A percentile compares a stretch with the other conserved stretches of the same genome.
phyloP scores from a whole-genome alignment of 2,888 invertebrate species.

The Timema cristinae region DNA sequence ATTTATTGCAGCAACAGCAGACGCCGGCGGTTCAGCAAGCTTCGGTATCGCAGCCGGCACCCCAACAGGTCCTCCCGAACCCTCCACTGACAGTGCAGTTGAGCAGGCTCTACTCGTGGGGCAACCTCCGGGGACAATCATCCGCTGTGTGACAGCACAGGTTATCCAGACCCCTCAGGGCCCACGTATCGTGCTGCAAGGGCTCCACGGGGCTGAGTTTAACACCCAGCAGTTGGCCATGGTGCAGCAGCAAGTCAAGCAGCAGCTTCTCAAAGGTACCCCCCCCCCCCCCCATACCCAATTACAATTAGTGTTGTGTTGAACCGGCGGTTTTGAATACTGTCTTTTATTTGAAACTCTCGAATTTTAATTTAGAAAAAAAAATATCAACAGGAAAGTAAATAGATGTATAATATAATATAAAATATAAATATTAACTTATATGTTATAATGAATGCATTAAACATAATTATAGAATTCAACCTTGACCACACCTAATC shows the following conservation, averaged over 20 bases:
- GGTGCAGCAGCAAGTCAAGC: conserved; percentile 86
- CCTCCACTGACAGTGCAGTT: not conserved
- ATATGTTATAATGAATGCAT: too few relatives aligned
- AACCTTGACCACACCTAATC: too few relatives aligned
- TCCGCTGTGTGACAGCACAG: conserved; percentile 83
- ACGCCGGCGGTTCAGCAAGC: not conserved
- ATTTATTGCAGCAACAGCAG: not conserved
- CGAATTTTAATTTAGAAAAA: too few relatives aligned
- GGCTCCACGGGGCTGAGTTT: conserved; percentile 76
- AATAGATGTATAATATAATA: too few relatives aligned
- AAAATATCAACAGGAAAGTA: too few relatives aligned
- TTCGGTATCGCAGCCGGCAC: not conserved
- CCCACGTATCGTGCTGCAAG: conserved; percentile 81
- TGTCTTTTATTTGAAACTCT: too few relatives aligned
- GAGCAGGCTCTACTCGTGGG: conserved; percentile 56
- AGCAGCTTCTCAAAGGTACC: conserved; percentile 80
- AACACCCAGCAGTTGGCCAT: conserved; percentile 75
- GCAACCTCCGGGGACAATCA: conserved; percentile 80
- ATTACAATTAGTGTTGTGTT: too few relatives aligned
- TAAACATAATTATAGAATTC: too few relatives aligned
- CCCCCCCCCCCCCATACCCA: not conserved
- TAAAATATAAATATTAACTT: too few relatives aligned
- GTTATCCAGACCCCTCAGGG: conserved; percentile 81
- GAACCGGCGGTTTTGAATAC: too few relatives aligned
- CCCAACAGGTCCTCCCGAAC: conserved; percentile 10